These are phyloP conservation scores for Melangyna quadrimaculata DNA, from an alignment of 2,888 invertebrate species.

Conservation along the genomic window DNA sequence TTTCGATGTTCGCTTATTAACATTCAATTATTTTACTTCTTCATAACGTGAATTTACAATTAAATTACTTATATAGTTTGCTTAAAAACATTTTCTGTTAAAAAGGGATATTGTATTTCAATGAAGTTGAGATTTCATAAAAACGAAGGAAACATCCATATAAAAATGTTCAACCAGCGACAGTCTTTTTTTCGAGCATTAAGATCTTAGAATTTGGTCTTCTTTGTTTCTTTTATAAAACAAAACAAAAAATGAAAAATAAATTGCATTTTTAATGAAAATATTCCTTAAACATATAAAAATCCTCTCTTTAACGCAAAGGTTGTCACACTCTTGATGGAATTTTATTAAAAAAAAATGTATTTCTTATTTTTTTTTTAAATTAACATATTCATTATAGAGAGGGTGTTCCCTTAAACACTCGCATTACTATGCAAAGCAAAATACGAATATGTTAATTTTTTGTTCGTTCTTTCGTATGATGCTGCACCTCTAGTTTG, in stretches of 20 bases:
- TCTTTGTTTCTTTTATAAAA: neutral
- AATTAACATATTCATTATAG: constrained; percentile 16
- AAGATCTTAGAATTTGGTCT: neutral
- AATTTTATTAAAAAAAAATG: neutral
- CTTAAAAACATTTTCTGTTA: too few species aligned
- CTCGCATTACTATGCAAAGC: constrained; percentile 56
- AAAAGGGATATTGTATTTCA: too few species aligned
- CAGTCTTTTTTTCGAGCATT: too few species aligned
- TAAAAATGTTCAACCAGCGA: too few species aligned
- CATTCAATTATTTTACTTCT: too few species aligned
- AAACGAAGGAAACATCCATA: too few species aligned
- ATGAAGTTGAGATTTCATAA: too few species aligned
- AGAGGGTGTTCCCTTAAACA: constrained; percentile 13
- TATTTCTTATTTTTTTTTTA: neutral
- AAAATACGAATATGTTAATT: constrained; percentile 59
- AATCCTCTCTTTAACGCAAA: neutral
- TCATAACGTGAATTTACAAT: too few species aligned
- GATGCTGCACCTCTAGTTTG: neutral
- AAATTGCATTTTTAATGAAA: neutral
- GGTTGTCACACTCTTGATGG: neutral
- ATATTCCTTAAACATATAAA: neutral
- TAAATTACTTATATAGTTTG: too few species aligned
- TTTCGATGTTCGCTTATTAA: too few species aligned
- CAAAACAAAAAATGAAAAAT: neutral
- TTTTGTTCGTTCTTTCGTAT: neutral